Conservation (phyloP, 2,113 vertebrate species). For the Glaucidium brasilianum region DNA sequence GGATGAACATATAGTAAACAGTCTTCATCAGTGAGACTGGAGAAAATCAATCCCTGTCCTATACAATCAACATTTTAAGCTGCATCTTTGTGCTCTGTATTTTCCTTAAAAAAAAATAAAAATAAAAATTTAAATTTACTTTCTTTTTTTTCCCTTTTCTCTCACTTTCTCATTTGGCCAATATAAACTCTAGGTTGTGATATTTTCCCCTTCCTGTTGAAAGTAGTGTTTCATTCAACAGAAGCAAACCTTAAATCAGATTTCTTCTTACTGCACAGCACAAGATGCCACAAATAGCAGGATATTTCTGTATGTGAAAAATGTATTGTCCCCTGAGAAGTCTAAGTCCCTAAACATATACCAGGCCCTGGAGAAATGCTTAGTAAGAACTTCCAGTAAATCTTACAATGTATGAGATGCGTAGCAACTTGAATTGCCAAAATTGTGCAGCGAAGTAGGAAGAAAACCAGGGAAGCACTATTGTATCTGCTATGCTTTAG, state of each 20-base stretch:
- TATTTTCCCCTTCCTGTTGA: not conserved
- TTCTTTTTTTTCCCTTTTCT: not conserved
- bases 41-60: not conserved
- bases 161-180: not conserved
- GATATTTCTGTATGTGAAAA: not conserved
- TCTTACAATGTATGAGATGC: not conserved
- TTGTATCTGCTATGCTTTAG: not conserved
- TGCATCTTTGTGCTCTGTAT: not conserved
- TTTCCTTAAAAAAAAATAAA: not conserved
- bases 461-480: not conserved
- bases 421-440: not conserved
- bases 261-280: not conserved
- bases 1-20: not conserved
- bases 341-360: not conserved
- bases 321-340: not conserved
- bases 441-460: not conserved
- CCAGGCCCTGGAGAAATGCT: not conserved
- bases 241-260: not conserved
- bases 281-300: not conserved
- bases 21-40: not conserved
- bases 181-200: not conserved
- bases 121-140: not conserved
- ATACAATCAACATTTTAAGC: not conserved
- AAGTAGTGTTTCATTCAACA: not conserved
- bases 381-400: not conserved